These are phyloP conservation scores for Lasioglossum lativentre DNA, from an alignment of 2,888 invertebrate species.

Conservation along the genomic window DNA sequence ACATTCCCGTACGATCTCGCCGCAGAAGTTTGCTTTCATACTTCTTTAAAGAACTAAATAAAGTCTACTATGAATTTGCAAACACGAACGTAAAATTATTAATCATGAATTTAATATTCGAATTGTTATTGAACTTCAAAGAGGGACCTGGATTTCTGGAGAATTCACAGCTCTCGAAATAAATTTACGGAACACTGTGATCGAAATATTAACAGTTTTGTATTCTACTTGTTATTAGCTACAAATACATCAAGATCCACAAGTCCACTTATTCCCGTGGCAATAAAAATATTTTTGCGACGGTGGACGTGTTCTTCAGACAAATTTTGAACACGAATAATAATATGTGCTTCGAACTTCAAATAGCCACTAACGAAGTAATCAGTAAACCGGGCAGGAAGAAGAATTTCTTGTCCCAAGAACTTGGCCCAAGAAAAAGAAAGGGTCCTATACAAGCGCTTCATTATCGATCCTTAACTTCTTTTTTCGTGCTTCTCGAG, in stretches of 20 bases:
- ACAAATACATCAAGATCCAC: too few relatives aligned
- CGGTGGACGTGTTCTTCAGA: too few relatives aligned
- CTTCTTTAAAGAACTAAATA: not conserved
- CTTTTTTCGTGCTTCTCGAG: constrained; percentile 35
- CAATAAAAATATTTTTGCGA: too few relatives aligned
- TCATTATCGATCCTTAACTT: constrained; percentile 47
- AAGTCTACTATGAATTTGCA: not conserved
- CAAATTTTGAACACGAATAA: not conserved
- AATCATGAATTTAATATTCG: too few relatives aligned
- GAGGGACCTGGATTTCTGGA: too few relatives aligned
- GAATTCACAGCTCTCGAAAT: not conserved
- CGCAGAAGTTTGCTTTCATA: not conserved
- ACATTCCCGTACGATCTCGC: not conserved
- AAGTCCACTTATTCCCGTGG: too few relatives aligned
- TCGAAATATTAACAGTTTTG: too few relatives aligned
- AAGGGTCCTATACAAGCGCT: constrained; percentile 39
- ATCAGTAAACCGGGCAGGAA: constrained; percentile 3
- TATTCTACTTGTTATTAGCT: too few relatives aligned
- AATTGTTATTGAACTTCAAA: too few relatives aligned
- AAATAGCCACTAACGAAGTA: constrained; percentile 36
- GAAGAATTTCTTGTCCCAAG: constrained; percentile 32
- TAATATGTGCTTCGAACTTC: not conserved
- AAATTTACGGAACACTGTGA: not conserved
- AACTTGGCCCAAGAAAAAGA: not conserved
- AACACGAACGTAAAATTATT: too few relatives aligned